Base-by-base conservation (phyloP, 2,113 vertebrate genomes). In the Cebidichthys violaceus region DNA sequence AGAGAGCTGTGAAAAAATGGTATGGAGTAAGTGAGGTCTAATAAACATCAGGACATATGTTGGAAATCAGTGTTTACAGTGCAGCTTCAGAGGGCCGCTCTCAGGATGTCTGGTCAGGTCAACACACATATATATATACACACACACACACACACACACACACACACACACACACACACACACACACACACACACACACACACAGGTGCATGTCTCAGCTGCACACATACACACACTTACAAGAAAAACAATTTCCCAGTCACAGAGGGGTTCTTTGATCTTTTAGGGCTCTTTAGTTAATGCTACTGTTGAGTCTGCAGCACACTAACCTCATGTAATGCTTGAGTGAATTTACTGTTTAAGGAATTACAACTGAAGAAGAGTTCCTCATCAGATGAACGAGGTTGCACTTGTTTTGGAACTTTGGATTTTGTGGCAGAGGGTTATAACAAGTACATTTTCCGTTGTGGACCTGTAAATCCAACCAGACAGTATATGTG, bases 1-100 rank as follows among this genome's bases (percentile, higher is more conserved):
- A 79, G 47, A 72, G 52, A 67, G 45, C 0, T 0, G n/a, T 14
- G 31, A 29, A 52, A 31, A 24, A 41, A 74, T 14, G 22, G 41
- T 67, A 47, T 76, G 75, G 73, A 75, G 50, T 27, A 69, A 43
- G 18, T 11, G 27, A 27, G 43, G 39, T 22, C 75, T 15, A 4
- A 74, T 82, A 84, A 84, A 89, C 84, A 85, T 75, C 79, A 73
- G 88, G 3, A 72, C 3, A 33, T 60, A 76, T 69, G 70, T 37
- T 67, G 29, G 54, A 74, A 24, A 2, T 2, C 3, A 57, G 59
- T 83, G 84, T 82, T 88, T 86, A 83, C 60, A 61, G 29, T 59
- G 35, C 61, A 65, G 62, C 79, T 80, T 71, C 41, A 82, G 41
- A 69, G 68, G 77, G 75, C 33, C 83, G 80, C 75, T 75, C 61